Evolutionary conservation across 2,113 vertebrate species (phyloP).

Genomic region (Carassius carassius): DNA sequence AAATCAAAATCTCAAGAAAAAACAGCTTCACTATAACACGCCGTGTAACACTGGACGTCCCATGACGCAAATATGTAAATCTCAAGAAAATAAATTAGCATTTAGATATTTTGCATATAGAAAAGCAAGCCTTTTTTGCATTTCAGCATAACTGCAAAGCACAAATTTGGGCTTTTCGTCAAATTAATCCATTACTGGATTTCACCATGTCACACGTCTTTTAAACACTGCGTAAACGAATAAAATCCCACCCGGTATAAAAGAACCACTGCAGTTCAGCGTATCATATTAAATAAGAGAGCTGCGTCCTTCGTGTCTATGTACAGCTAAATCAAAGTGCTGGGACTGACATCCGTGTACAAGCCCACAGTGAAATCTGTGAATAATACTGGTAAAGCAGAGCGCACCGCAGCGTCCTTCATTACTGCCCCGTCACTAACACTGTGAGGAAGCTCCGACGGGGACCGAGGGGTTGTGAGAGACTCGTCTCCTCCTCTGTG

Average conservation of each 20-base stretch:
- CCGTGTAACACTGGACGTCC: slow-evolving; percentile 30
- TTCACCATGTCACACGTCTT: slow-evolving; percentile 18
- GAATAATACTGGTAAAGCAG: slow-evolving; percentile 73
- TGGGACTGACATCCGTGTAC: slow-evolving; percentile 62
- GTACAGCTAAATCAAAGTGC: slow-evolving; percentile 75
- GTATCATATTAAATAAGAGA: slow-evolving; percentile 53
- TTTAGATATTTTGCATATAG: not conserved
- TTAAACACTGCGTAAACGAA: slow-evolving; percentile 36
- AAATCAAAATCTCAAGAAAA: slow-evolving; percentile 23
- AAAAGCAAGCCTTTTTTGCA: not conserved
- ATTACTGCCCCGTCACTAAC: slow-evolving; percentile 54
- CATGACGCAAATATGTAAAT: slow-evolving; percentile 21
- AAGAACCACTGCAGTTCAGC: slow-evolving; percentile 47
- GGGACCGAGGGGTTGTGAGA: not conserved
- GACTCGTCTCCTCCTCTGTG: not conserved
- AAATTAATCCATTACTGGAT: slow-evolving; percentile 30
- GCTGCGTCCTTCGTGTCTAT: slow-evolving; percentile 65
- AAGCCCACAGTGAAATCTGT: slow-evolving; percentile 61
- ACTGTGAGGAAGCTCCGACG: slow-evolving; percentile 45
- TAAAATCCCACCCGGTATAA: slow-evolving; percentile 24
- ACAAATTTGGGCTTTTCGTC: not conserved
- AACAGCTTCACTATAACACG: slow-evolving; percentile 6
- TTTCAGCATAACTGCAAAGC: not conserved
- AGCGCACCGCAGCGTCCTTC: slow-evolving; percentile 52
- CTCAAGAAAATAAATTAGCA: not conserved